Evolutionary conservation across 2,888 invertebrate genomes (phyloP).

Genomic region (Piscicola geometra): DNA sequence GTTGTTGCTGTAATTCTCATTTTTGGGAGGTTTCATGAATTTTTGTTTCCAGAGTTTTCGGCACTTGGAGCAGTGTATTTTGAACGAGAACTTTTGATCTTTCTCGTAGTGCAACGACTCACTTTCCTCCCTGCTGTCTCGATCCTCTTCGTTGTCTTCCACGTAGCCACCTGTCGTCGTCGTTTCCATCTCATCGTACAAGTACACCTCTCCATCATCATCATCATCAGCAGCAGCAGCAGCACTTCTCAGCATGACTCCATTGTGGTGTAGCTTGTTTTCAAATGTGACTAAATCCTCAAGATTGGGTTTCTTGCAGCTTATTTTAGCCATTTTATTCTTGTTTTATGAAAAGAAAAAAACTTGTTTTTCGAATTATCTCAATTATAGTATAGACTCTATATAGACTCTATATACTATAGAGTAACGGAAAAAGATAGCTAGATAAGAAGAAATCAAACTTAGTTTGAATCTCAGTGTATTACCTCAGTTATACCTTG

Average conservation of each 20-base stretch:
- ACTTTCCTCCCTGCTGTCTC: conserved; percentile 8
- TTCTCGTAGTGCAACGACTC: not conserved
- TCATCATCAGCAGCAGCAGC: not conserved
- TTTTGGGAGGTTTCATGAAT: not conserved
- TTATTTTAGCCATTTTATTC: not conserved
- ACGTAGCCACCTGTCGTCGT: too few relatives aligned
- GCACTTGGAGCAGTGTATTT: not conserved
- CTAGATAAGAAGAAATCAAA: too few relatives aligned
- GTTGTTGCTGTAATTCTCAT: not conserved
- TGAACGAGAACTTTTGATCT: not conserved
- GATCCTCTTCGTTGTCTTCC: not conserved
- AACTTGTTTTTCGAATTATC: not conserved
- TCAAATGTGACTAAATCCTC: not conserved
- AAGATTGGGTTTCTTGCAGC: not conserved
- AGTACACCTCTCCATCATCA: not conserved
- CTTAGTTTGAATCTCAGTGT: too few relatives aligned
- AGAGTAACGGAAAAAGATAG: too few relatives aligned
- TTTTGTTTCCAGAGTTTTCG: not conserved
- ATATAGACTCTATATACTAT: too few relatives aligned
- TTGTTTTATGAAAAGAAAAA: not conserved
- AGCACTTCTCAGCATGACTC: not conserved
- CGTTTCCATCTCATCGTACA: not conserved
- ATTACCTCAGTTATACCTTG: too few relatives aligned
- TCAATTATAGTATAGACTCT: too few relatives aligned
- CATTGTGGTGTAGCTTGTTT: not conserved